phyloP scores from a whole-genome alignment of 2,888 invertebrate genomes.

The Agonopterix heracliana region DNA sequence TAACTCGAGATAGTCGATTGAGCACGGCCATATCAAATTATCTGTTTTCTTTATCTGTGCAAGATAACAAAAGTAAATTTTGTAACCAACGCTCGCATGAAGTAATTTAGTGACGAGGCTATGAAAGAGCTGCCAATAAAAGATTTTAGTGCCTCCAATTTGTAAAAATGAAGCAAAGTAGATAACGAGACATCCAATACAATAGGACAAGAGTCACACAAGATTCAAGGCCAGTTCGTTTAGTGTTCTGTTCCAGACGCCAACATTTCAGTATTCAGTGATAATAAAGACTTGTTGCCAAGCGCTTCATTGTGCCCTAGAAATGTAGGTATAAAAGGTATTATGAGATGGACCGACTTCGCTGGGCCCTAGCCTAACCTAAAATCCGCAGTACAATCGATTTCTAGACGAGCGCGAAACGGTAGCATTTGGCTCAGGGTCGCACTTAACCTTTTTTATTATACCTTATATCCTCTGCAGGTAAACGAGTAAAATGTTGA shows the following conservation, averaged over 20 bases:
- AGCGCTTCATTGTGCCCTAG: too few relatives aligned
- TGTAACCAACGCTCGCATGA: too few relatives aligned
- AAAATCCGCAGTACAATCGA: conserved; percentile 23
- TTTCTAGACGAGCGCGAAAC: conserved; percentile 21
- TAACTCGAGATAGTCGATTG: conserved; percentile 30
- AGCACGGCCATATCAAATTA: conserved; percentile 31
- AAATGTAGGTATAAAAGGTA: too few relatives aligned
- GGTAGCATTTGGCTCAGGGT: conserved; percentile 27
- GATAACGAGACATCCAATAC: conserved; percentile 12
- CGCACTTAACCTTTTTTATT: conserved; percentile 6
- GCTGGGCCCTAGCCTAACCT: neutral
- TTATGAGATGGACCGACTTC: neutral
- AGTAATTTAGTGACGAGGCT: too few relatives aligned
- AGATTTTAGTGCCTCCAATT: conserved; percentile 4
- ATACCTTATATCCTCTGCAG: neutral
- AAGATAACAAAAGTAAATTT: conserved; percentile 25
- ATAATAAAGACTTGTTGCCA: too few relatives aligned
- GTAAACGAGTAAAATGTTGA: neutral
- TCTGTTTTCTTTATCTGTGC: conserved; percentile 34
- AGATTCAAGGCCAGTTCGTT: too few relatives aligned
- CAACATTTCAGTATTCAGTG: too few relatives aligned
- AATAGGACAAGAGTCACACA: conserved; percentile 13
- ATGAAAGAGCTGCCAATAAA: neutral
- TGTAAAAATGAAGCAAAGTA: conserved; percentile 20
- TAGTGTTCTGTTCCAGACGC: too few relatives aligned